These are phyloP conservation scores for Podarcis cretensis DNA, from an alignment of 2,113 vertebrate genomes.

Conservation along the genomic window DNA sequence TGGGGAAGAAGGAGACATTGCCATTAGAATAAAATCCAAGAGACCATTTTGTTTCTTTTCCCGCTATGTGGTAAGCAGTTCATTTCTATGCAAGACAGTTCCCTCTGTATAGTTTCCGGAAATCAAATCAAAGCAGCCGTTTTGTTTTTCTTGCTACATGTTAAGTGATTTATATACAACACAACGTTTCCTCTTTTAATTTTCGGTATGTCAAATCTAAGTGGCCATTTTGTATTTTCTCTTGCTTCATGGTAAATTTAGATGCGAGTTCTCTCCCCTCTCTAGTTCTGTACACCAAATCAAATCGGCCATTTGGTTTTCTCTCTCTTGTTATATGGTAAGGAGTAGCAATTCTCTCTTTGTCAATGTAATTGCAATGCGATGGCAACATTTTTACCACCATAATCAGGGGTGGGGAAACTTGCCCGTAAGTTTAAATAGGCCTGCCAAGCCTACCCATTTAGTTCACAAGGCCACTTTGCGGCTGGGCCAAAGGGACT, in stretches of 20 bases:
- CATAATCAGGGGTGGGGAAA: too few relatives aligned
- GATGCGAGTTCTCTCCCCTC: neutral
- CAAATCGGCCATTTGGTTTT: too few relatives aligned
- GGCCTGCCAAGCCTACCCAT: too few relatives aligned
- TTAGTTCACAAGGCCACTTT: too few relatives aligned
- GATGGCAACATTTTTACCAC: too few relatives aligned
- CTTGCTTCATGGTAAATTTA: neutral
- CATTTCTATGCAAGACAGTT: neutral
- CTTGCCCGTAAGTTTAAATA: too few relatives aligned
- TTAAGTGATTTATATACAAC: constrained; percentile 53
- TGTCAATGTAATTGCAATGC: too few relatives aligned
- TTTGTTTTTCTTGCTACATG: constrained; percentile 78
- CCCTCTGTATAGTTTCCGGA: neutral
- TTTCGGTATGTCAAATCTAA: neutral
- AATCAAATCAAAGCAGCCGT: constrained; percentile 62
- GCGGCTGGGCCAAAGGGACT: too few relatives aligned
- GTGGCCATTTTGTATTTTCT: neutral
- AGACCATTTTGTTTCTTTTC: constrained; percentile 79
- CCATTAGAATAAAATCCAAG: constrained; percentile 70
- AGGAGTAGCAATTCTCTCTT: too few relatives aligned
- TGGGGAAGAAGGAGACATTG: constrained; percentile 81
- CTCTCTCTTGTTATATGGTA: too few relatives aligned
- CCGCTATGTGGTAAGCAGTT: constrained; percentile 73
- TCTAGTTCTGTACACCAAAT: neutral
- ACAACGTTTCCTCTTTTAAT: too few relatives aligned